Evolutionary conservation across 53 echinoderm and acorn worm genomes (phyloP), one percentile per base, ranked within the genome.

Genomic region (Patiria pectinifera): DNA sequence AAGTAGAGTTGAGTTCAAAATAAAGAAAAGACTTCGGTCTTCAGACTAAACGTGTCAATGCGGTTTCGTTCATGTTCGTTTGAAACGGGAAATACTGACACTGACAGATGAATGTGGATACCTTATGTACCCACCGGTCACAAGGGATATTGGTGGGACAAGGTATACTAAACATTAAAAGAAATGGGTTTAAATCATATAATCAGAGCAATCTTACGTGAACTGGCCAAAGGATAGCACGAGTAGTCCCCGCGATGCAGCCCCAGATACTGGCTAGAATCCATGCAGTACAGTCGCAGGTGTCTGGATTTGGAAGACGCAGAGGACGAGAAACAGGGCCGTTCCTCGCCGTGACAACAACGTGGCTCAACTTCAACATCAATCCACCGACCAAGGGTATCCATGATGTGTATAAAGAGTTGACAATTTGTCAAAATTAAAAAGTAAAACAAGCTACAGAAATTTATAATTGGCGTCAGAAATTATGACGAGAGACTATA

Each of bases 231-330:
- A 43, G 71, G 74, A 25, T 35, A 26, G 13, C 75, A 49, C 21
- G 86, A 48, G 49, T 86, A 45, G 85, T 86, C 74, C 23, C 74
- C 86, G 9, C 62, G 88, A 23, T 81, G 81, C n/a, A 90, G 62
- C 18, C 90, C 90, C 4, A 90, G 77, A 23, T 90, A 84, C 84
- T 84, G 69, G 59, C 63, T 48, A 24, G 90, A 90, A 80, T 90
- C 90, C 80, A 90, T 80, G 90, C 90, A 90, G 82, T 90, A 81
- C 69, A 90, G 48, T 21, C 90, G 62, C 80, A 90, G 25, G 45
- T 80, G 90, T 24, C 71, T 80, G 45, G 90, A 21, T 23, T 77
- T 62, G 63, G 90, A 47, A 10, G 58, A 46, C 35, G 53, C 45
- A 45, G 90, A 66, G 15, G 58, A 63, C 35, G 78, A 26, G 43